These are phyloP conservation scores for Ophonus ardosiacus DNA, from an alignment of 2,888 invertebrate species.

Conservation along the genomic window DNA sequence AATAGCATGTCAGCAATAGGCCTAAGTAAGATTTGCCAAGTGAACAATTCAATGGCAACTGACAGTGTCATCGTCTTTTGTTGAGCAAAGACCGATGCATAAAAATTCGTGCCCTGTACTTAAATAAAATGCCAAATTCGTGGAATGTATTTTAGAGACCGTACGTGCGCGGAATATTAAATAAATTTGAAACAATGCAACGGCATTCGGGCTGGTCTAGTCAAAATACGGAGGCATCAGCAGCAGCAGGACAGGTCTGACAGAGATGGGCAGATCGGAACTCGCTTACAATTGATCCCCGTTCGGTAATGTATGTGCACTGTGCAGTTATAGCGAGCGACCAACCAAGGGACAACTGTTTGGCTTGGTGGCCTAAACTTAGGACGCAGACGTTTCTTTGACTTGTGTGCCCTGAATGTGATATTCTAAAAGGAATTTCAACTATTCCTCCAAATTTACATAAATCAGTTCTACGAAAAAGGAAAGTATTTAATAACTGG, in stretches of 20 bases:
- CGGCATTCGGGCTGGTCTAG: slow-evolving; percentile 73
- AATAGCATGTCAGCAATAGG: too few species aligned
- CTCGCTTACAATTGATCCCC: slow-evolving; percentile 42
- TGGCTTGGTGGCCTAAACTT: slow-evolving; percentile 49
- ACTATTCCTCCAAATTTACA: slow-evolving; percentile 58
- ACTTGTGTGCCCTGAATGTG: slow-evolving; percentile 55
- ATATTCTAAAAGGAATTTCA: slow-evolving; percentile 59
- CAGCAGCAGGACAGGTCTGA: neutral
- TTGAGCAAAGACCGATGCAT: slow-evolving; percentile 56
- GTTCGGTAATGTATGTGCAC: slow-evolving; percentile 28
- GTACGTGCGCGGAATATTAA: slow-evolving; percentile 76
- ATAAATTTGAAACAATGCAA: slow-evolving; percentile 75
- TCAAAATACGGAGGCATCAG: slow-evolving; percentile 58
- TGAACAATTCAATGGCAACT: slow-evolving; percentile 27
- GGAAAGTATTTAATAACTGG: slow-evolving; percentile 64
- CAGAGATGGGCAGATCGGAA: slow-evolving; percentile 35
- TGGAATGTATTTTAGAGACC: slow-evolving; percentile 70
- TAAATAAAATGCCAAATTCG: slow-evolving; percentile 69
- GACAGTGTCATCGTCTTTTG: slow-evolving; percentile 44
- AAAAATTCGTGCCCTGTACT: slow-evolving; percentile 63
- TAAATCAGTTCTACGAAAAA: slow-evolving; percentile 60
- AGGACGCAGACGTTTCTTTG: slow-evolving; percentile 50
- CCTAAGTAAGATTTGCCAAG: slow-evolving; percentile 16
- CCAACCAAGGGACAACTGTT: slow-evolving; percentile 44
- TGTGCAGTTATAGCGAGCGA: slow-evolving; percentile 49